Conservation (phyloP, 1,140 invertebrate species). For the Lerema accius region DNA sequence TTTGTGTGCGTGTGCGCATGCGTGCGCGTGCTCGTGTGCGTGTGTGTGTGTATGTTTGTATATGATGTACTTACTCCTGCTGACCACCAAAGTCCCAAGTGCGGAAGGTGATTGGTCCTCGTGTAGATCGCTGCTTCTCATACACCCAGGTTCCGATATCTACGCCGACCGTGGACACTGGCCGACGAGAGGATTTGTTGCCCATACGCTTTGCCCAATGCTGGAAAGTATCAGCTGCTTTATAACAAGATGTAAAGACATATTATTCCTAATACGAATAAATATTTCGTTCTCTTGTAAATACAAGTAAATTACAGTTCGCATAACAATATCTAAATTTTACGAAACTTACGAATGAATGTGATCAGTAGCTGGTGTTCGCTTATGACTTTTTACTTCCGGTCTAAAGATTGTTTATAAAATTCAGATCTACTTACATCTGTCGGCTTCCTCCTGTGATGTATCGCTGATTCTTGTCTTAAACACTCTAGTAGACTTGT, state of each 20-base stretch:
- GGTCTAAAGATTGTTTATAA: too few relatives aligned
- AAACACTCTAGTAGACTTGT: conserved; percentile 96
- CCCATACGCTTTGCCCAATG: conserved; percentile 98
- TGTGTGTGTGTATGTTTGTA: neutral
- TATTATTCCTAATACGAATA: too few relatives aligned
- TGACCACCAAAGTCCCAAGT: conserved; percentile 99
- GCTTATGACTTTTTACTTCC: too few relatives aligned
- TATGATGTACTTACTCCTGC: conserved; percentile 87
- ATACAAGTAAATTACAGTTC: too few relatives aligned
- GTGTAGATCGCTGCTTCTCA: conserved; percentile 90
- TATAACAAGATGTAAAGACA: too few relatives aligned
- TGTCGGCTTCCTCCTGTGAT: conserved; percentile 88
- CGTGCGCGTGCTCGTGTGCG: too few relatives aligned
- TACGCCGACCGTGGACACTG: conserved; percentile 97
- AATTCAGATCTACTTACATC: conserved; percentile 83
- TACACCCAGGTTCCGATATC: conserved; percentile 98
- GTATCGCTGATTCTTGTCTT: conserved; percentile 91
- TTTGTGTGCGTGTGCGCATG: too few relatives aligned
- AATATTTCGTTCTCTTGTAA: too few relatives aligned
- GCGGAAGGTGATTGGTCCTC: conserved; percentile 96
- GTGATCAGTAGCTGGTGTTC: too few relatives aligned
- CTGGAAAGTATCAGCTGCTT: conserved; percentile 77
- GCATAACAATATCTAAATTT: too few relatives aligned
- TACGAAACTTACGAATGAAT: too few relatives aligned
- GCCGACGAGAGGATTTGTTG: conserved; percentile 89